These are phyloP conservation scores for Leuciscus waleckii DNA, from an alignment of 2,797 vertebrate species.

Conservation along the genomic window DNA sequence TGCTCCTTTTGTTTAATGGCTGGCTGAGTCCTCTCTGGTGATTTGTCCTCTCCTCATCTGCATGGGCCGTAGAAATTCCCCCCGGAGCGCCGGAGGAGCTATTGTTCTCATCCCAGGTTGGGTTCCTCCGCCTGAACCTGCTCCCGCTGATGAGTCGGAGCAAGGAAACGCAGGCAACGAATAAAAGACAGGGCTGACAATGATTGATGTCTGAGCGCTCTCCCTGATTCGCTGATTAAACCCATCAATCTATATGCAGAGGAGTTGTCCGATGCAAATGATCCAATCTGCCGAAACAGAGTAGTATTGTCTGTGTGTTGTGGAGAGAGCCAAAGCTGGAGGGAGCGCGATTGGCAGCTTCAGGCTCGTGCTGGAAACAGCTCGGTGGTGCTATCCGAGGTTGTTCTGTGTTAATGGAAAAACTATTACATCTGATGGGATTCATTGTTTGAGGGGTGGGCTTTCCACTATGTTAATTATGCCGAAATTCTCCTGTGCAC, in stretches of 20 bases:
- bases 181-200: slow-evolving; percentile 81
- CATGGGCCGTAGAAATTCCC: slow-evolving; percentile 61
- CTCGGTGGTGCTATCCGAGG: slow-evolving; percentile 43
- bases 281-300: slow-evolving; percentile 89
- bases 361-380: slow-evolving; percentile 60
- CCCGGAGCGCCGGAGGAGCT: slow-evolving; percentile 25
- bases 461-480: slow-evolving; percentile 21
- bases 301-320: slow-evolving; percentile 79
- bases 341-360: slow-evolving; percentile 75
- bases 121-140: slow-evolving; percentile 75
- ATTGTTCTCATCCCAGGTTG: slow-evolving; percentile 58
- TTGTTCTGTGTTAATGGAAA: slow-evolving; percentile 57
- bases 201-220: slow-evolving; percentile 91
- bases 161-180: slow-evolving; percentile 73
- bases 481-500: slow-evolving; percentile 17
- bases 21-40: slow-evolving; percentile 57
- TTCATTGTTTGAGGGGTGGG: slow-evolving; percentile 43
- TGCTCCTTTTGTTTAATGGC: slow-evolving; percentile 48
- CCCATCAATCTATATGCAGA: slow-evolving; percentile 99
- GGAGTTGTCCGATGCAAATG: slow-evolving; percentile 94
- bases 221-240: slow-evolving; percentile 99
- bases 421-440: slow-evolving; percentile 54
- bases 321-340: slow-evolving; percentile 78
- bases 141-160: slow-evolving; percentile 81
- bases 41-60: slow-evolving; percentile 69